phyloP scores from a whole-genome alignment of 2,113 vertebrate species.

The Galeopterus variegatus region DNA sequence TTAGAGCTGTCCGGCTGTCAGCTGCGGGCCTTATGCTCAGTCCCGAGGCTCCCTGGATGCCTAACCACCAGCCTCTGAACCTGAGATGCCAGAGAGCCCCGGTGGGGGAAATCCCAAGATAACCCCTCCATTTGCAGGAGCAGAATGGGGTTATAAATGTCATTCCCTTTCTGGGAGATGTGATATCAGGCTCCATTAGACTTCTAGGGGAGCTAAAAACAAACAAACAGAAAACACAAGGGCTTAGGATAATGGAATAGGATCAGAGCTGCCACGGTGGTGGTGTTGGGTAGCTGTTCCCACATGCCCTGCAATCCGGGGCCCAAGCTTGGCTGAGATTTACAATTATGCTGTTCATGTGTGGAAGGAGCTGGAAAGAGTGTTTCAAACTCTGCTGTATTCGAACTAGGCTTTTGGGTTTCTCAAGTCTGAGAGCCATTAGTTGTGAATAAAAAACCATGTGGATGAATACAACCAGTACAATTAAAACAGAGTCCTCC shows the following conservation, averaged over 20 bases:
- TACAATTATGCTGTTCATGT: background rate
- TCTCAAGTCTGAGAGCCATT: background rate
- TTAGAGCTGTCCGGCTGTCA: slow-evolving; percentile 82
- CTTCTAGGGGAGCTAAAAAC: slow-evolving; percentile 65
- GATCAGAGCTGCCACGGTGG: background rate
- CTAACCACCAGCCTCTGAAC: background rate
- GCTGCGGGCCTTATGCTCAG: background rate
- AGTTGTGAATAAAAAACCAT: background rate
- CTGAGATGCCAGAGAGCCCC: background rate
- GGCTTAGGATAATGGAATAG: slow-evolving; percentile 72
- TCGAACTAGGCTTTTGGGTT: background rate
- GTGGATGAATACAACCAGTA: background rate
- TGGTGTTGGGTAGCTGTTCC: background rate
- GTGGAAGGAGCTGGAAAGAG: background rate
- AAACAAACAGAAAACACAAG: slow-evolving; percentile 76
- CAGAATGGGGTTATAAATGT: slow-evolving; percentile 67
- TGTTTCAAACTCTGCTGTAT: background rate
- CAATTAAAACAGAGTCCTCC: background rate
- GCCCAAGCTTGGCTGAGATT: background rate
- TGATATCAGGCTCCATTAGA: slow-evolving; percentile 65
- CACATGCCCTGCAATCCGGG: background rate
- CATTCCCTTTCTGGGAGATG: slow-evolving; percentile 66
- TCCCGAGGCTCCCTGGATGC: background rate
- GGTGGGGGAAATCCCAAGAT: slow-evolving; percentile 51
- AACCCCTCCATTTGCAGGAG: slow-evolving; percentile 59